These are phyloP conservation scores for Chorisops tibialis DNA, from an alignment of 2,888 invertebrate genomes.

Conservation along the genomic window DNA sequence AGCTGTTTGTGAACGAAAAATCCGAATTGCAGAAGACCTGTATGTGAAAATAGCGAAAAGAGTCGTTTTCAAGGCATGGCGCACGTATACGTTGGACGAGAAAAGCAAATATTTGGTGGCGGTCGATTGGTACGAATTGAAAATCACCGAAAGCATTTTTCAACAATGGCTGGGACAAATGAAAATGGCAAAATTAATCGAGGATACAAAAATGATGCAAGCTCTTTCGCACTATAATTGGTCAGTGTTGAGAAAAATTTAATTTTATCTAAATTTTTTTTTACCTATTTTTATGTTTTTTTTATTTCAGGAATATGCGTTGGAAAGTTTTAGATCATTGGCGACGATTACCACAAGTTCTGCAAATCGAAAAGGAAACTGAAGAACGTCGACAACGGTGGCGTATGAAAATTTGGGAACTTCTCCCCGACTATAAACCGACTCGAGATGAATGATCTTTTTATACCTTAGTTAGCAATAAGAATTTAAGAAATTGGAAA, in stretches of 20 bases:
- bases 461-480: background rate
- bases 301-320: conserved; percentile 50
- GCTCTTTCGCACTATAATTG: conserved; percentile 51
- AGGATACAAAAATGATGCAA: conserved; percentile 52
- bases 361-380: conserved; percentile 63
- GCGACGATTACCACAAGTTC: conserved; percentile 63
- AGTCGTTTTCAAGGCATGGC: conserved; percentile 54
- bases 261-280: conserved; percentile 29
- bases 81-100: conserved; percentile 41
- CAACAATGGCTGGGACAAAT: conserved; percentile 54
- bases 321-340: conserved; percentile 58
- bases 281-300: too few relatives aligned
- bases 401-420: conserved; percentile 68
- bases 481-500: background rate
- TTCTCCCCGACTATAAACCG: conserved; percentile 67
- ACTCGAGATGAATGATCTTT: conserved; percentile 37
- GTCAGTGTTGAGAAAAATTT: conserved; percentile 37
- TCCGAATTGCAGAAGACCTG: conserved; percentile 58
- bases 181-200: conserved; percentile 52
- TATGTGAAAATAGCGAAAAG: conserved; percentile 54
- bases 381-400: conserved; percentile 66
- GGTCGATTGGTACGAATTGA: conserved; percentile 67
- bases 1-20: conserved; percentile 55
- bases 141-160: conserved; percentile 56
- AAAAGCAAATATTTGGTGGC: conserved; percentile 64